A percentile compares a stretch with the other conserved stretches of the same genome.
phyloP scores from a whole-genome alignment of 2,888 invertebrate genomes.

The Synergus gifuensis region DNA sequence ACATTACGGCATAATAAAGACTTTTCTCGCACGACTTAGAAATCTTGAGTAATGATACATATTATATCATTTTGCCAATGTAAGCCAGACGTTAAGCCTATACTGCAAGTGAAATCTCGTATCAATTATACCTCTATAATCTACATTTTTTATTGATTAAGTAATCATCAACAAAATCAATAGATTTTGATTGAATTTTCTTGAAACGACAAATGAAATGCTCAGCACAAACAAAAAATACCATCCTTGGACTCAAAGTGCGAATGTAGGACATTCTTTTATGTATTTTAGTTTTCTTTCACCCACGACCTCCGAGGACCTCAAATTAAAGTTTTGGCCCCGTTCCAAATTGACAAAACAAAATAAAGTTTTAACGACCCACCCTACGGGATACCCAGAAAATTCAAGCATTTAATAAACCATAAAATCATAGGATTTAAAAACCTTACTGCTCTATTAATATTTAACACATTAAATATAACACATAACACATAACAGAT shows the following conservation, averaged over 20 bases:
- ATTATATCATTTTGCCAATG: neutral
- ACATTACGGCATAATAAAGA: slow-evolving; percentile 46
- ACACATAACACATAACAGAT: too few relatives aligned
- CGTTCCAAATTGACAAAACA: neutral
- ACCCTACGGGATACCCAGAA: neutral
- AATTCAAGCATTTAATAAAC: too few relatives aligned
- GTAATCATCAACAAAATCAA: too few relatives aligned
- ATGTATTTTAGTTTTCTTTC: neutral
- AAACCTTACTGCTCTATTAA: too few relatives aligned
- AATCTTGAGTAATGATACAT: neutral
- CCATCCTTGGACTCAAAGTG: neutral
- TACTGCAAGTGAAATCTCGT: neutral
- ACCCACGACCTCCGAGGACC: neutral
- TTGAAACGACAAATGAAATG: too few relatives aligned
- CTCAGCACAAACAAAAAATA: neutral
- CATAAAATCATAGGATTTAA: too few relatives aligned
- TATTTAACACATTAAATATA: neutral
- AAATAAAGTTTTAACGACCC: neutral
- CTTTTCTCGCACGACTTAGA: slow-evolving; percentile 45
- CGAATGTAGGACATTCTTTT: neutral
- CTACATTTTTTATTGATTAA: too few relatives aligned
- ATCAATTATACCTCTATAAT: too few relatives aligned
- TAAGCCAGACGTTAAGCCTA: neutral
- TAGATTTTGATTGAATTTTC: too few relatives aligned
- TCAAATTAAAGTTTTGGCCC: neutral